Conservation (phyloP, 1,140 invertebrate species). For the Drosophila littoralis region DNA sequence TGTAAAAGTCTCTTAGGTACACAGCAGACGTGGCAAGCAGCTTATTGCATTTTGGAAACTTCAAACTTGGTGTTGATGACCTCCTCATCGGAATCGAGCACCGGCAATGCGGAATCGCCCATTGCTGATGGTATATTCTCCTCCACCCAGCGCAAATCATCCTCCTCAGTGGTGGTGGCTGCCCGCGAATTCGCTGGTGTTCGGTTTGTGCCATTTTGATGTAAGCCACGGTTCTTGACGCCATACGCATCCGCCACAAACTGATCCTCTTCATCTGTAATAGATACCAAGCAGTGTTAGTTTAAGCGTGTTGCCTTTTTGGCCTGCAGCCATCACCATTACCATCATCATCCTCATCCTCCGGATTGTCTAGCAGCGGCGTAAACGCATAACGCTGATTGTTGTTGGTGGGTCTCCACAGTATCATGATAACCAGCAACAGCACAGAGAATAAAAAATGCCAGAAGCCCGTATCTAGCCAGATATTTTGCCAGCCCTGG, state of each 20-base stretch:
- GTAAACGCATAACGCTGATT: conserved; percentile 98
- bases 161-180: conserved; percentile 87
- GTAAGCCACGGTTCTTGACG: conserved; percentile 89
- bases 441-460: conserved; percentile 95
- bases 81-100: conserved; percentile 95
- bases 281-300: not conserved
- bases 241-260: conserved; percentile 94
- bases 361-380: conserved; percentile 93
- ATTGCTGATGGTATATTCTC: conserved; percentile 94
- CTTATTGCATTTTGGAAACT: conserved; percentile 94
- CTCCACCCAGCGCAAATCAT: conserved; percentile 95
- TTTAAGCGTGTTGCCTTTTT: not conserved
- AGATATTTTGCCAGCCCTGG: conserved; percentile 95
- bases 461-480: conserved; percentile 97
- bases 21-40: conserved; percentile 47
- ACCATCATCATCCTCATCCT: conserved; percentile 90
- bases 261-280: conserved; percentile 89
- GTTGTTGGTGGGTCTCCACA: conserved; percentile 97
- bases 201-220: conserved; percentile 60
- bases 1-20: conserved; percentile 69
- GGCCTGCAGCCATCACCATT: not conserved
- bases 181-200: conserved; percentile 63
- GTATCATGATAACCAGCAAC: conserved; percentile 95
- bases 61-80: conserved; percentile 95
- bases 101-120: conserved; percentile 90